Evolutionary conservation across 53 echinoderm and acorn worm species (phyloP), one percentile per base, ranked within the genome.

Genomic region (Hippasteria phrygiana): DNA sequence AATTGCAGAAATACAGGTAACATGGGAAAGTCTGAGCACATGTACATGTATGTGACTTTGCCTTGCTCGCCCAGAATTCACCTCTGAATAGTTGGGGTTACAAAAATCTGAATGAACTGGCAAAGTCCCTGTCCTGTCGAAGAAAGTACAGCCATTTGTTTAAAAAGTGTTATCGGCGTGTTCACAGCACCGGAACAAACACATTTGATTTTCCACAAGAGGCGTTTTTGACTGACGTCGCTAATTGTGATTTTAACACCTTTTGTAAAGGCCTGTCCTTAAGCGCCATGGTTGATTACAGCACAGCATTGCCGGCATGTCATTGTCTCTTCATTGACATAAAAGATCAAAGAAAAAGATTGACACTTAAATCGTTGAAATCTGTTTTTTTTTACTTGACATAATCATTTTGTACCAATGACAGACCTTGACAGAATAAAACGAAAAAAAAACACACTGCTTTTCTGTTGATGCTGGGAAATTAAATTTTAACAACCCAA

Each of bases 191-290:
- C 9, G 69, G 69, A 67, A 67, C 12, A 36, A 67, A 67, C 34
- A 11, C 9, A 16, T 8, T 26, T 56, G 1, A 20, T 35, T 6
- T 37, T 62, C 14, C 34, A 56, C 54, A n/a, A 36, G 59, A 59
- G 0, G 5, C 6, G n/a, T 7, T 78, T 62, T 8, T 78, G 78
- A 78, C 10, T 59, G 78, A 53, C 55, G 53, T 16, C 22, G 37
- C 78, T 78, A 78, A 78, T 78, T 59, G 78, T 78, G 26, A 4
- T 62, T 40, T 39, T 78, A 5, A 59, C 78, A 78, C 35, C 59
- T 59, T 36, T 11, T 8, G 4, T 18, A n/a, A 13, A 32, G 76
- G 34, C 47, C 43, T 50, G 32, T 53, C 1, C 22, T 31, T 14
- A 35, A 16, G 34, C 51, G n/a, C 7, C 51, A 17, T 17, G 28